These are phyloP conservation scores for Liasis olivaceus DNA, from an alignment of 2,797 vertebrate species.

Conservation along the genomic window DNA sequence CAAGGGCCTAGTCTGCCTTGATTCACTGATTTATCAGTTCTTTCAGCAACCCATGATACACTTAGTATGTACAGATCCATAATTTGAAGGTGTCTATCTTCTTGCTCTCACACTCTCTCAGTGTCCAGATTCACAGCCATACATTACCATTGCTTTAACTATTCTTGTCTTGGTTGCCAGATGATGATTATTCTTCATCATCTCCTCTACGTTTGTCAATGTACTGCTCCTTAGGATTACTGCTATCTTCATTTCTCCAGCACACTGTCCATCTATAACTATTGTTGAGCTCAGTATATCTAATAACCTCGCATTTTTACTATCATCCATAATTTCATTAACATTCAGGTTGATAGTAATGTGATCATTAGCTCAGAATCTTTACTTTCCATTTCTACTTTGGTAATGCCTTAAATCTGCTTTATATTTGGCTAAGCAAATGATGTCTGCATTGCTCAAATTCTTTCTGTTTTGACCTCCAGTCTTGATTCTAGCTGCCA, in stretches of 20 bases:
- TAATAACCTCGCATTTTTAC: neutral
- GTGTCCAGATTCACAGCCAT: neutral
- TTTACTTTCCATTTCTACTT: neutral
- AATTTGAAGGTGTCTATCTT: neutral
- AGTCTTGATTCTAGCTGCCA: neutral
- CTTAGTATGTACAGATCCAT: neutral
- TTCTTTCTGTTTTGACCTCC: neutral
- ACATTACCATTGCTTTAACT: neutral
- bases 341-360: neutral
- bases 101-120: neutral
- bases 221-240: neutral
- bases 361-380: neutral
- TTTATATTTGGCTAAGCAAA: neutral
- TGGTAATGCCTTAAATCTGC: neutral
- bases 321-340: neutral
- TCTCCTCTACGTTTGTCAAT: neutral
- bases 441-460: neutral
- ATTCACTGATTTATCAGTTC: neutral
- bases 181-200: neutral
- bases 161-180: neutral
- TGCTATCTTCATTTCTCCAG: neutral
- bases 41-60: neutral
- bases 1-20: neutral
- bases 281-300: neutral
- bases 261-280: neutral